Evolutionary conservation across 30 jellyfish, hydroid and myxozoan species (phyloP), one percentile per base, ranked within the genome.

Genomic region (Cassiopea andromeda): DNA sequence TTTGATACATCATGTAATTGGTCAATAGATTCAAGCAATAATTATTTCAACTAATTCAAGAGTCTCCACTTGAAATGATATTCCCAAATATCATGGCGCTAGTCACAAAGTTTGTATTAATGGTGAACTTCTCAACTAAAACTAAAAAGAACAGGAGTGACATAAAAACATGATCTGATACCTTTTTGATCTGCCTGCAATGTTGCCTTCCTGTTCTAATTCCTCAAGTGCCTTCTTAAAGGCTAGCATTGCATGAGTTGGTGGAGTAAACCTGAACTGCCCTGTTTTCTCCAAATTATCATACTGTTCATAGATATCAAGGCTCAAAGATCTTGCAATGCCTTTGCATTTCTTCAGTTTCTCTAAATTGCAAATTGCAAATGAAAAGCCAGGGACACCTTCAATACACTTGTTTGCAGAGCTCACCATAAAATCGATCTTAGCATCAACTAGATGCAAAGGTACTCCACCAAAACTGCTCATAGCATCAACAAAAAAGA

Each of bases 401-500:
- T 95, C 99, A 45, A 95, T 91, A 83, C 99, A 95, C 73, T 95
- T 95, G 68, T 95, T 95, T 27, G 99, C 99, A 1, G 99, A 95
- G 75, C 98, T 95, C 48, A 95, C 99, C 90, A 95, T 48, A 73
- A 91, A 95, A 70, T 95, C 99, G 66, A 95, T 95, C 13, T 87
- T 87, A 17, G 91, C 85, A 49, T 74, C 81, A 8, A 84, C 60
- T 8, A 91, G 66, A 72, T 90, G 92, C 16, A 95, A 38, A 1
- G 99, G 99, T 12, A 96, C 80, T 12, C 97, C 98, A 4, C 99
- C 99, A 75, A 96, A 96, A 75, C 99, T 96, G 68, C 99, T 96
- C 99, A 96, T 96, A 13, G 99, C 99, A 81, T 96, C 99, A 70
- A 96, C 98, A 77, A 96, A 92, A 88, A 92, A 93, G 38, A 96